A percentile compares a stretch with the other conserved stretches of the same genome.
Conservation (phyloP, 2,888 invertebrate genomes). For the Drosophila setosimentum region DNA sequence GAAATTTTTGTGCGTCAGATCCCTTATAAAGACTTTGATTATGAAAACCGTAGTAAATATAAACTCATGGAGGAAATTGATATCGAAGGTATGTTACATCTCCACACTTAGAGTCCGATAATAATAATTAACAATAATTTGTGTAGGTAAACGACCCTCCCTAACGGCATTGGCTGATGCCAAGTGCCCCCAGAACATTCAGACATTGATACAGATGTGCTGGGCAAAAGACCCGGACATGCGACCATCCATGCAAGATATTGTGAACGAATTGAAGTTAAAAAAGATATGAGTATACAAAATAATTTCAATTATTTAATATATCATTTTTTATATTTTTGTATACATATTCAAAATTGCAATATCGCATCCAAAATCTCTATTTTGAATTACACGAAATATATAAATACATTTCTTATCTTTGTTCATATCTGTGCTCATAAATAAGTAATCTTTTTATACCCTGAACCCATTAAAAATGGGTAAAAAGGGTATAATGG, state of each 20-base stretch:
- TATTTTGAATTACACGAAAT: no score
- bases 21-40: no score
- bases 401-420: no score
- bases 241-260: not conserved
- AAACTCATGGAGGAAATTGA: not conserved
- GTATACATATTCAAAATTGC: not conserved
- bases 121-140: not conserved
- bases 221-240: rapidly evolving
- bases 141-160: not conserved
- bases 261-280: not conserved
- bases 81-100: rapidly evolving
- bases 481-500: not conserved
- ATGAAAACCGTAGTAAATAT: no score
- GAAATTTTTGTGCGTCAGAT: not conserved
- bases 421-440: no score
- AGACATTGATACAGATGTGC: not conserved
- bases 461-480: no score
- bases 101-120: not conserved
- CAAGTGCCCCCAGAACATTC: not conserved
- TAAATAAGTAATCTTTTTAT: no score
- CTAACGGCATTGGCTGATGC: not conserved
- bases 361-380: no score
- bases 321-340: not conserved
- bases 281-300: not conserved
- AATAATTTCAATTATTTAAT: not conserved